Evolutionary conservation across 2,113 vertebrate genomes (phyloP), one percentile per base, ranked within the genome.

Genomic region (Neopipo cinnamomea): DNA sequence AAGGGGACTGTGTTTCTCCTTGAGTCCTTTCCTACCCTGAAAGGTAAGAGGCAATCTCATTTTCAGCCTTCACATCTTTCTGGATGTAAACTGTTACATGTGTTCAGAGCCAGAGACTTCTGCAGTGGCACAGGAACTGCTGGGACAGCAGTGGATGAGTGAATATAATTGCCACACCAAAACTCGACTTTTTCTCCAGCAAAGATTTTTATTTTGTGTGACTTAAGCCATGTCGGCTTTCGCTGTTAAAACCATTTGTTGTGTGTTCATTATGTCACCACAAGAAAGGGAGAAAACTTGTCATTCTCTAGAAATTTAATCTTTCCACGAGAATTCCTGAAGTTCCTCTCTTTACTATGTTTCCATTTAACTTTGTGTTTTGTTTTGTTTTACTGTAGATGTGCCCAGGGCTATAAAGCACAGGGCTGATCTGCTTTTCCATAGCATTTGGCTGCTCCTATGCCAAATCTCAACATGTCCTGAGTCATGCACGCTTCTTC

Each of bases 301-400:
- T 74, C 14, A 67, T 74, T 59, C 56, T 65, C 52, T 56, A 85
- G 63, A 85, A 92, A 89, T 78, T 14, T 47, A 59, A 80, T 56
- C 27, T 89, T 91, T 89, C 80, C 27, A 41, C 31, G 33, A 87
- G 39, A 89, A 96, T 92, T 91, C 66, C 66, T 78, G 31, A 94
- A 91, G 70, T 89, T 91, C 30, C 16, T 84, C 31, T 53, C n/a
- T 67, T 44, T 58, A 84, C 71, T 74, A 81, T n/a, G 53, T 88
- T 93, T 94, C 55, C 75, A 92, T 65, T 83, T 67, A 89, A 74
- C 42, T 81, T 83, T 37, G 52, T 76, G 11, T 28, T 88, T 70
- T 63, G 31, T 44, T 50, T 44, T 74, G 46, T 77, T 95, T 83
- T 33, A 35, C 74, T 33, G 37, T 49, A 56, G 44, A 66, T 47